Percentiles rank a stretch among this genome's conserved stretches.
phyloP scores from a whole-genome alignment of 37 sponge, comb jelly and placozoan genomes.

The Mnemiopsis leidyi region DNA sequence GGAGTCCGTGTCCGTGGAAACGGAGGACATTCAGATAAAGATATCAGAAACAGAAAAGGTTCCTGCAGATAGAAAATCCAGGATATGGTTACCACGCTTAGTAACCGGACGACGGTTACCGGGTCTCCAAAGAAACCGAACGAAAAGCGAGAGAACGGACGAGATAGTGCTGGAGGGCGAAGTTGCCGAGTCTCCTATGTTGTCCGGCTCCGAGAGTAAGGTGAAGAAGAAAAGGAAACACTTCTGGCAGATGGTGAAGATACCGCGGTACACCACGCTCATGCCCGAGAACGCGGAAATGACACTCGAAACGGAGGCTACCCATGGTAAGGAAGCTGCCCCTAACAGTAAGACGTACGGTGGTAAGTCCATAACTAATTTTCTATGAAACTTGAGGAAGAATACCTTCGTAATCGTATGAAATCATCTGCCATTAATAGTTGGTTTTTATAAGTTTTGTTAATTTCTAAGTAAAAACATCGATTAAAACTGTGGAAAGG shows the following conservation, averaged over 20 bases:
- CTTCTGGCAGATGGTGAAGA: conserved; percentile 49
- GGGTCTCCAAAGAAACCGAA: not conserved
- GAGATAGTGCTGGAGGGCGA: not conserved
- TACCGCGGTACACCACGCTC: not conserved
- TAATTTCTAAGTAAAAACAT: too few relatives aligned
- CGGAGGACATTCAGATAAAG: not conserved
- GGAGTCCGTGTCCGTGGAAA: not conserved
- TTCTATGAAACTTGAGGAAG: too few relatives aligned
- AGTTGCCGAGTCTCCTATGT: not conserved
- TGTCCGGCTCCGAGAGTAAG: not conserved
- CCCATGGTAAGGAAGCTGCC: too few relatives aligned
- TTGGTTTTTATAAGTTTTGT: too few relatives aligned
- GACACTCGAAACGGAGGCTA: not conserved
- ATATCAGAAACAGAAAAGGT: not conserved
- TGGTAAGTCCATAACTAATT: too few relatives aligned
- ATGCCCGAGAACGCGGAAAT: not conserved
- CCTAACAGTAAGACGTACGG: too few relatives aligned
- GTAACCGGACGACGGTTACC: not conserved
- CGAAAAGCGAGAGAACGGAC: not conserved
- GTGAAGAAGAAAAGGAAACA: conserved; percentile 39
- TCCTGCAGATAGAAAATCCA: not conserved
- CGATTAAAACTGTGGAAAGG: too few relatives aligned
- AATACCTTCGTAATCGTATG: too few relatives aligned
- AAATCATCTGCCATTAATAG: too few relatives aligned
- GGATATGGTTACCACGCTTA: not conserved